phyloP scores from a whole-genome alignment of 2,888 invertebrate genomes.

The Himalopsyche japonica region DNA sequence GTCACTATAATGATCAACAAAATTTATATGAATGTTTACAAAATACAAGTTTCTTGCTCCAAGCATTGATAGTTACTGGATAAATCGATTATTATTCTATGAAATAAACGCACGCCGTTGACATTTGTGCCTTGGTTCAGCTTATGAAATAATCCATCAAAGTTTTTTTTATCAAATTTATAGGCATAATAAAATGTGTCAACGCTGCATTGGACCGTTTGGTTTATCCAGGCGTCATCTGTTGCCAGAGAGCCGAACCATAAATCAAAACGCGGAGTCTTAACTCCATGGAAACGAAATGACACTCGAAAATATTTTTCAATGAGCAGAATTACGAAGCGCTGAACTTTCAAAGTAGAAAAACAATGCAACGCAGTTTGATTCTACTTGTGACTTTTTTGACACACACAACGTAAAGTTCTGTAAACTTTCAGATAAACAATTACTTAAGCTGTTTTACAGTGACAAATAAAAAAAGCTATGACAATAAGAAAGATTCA shows the following conservation, averaged over 20 bases:
- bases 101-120: background rate
- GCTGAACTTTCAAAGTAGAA: background rate
- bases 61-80: too few relatives aligned
- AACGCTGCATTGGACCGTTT: constrained; percentile 12
- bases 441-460: too few relatives aligned
- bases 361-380: background rate
- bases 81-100: background rate
- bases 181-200: constrained; percentile 24
- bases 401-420: too few relatives aligned
- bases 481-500: too few relatives aligned
- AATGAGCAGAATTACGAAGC: background rate
- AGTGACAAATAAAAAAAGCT: too few relatives aligned
- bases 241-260: constrained; percentile 15
- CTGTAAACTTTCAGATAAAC: too few relatives aligned
- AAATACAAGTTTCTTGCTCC: too few relatives aligned
- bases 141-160: constrained; percentile 9
- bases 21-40: too few relatives aligned
- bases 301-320: background rate
- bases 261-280: background rate
- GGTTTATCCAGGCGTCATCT: constrained; percentile 5
- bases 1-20: too few relatives aligned
- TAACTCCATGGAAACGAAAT: background rate
- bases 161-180: constrained; percentile 15
- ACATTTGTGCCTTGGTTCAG: background rate
- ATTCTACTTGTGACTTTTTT: too few relatives aligned